A percentile compares a stretch with the other conserved stretches of the same genome.
Conservation (phyloP, 1,140 invertebrate genomes). For the Drosophila neocordata region DNA sequence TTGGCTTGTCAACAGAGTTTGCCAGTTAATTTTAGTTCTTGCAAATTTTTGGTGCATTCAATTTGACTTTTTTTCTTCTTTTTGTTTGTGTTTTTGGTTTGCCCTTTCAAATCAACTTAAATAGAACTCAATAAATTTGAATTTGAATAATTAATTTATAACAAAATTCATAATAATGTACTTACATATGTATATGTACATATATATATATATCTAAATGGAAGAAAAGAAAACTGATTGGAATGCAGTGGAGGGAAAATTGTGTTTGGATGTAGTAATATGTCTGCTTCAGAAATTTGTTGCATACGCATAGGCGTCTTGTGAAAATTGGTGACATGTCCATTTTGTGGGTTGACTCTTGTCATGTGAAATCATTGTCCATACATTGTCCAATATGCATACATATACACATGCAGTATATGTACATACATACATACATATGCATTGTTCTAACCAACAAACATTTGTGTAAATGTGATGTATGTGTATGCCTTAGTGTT, state of each 20-base stretch:
- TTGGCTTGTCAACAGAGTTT: slow-evolving; percentile 20
- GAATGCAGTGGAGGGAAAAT: too few relatives aligned
- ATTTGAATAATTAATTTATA: slow-evolving; percentile 60
- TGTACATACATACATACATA: slow-evolving; percentile 30
- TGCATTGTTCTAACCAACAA: slow-evolving; percentile 38
- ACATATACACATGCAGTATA: slow-evolving; percentile 26
- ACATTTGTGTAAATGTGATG: slow-evolving; percentile 6
- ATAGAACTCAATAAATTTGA: slow-evolving; percentile 55
- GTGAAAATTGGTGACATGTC: slow-evolving; percentile 51
- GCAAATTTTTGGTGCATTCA: slow-evolving; percentile 27
- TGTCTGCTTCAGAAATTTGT: slow-evolving; percentile 35
- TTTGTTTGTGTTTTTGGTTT: too few relatives aligned
- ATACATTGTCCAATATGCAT: background rate
- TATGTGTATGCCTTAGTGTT: background rate
- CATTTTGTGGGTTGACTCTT: slow-evolving; percentile 25
- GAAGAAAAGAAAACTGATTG: too few relatives aligned
- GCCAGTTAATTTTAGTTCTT: background rate
- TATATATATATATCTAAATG: background rate
- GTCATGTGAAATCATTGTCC: slow-evolving; percentile 53
- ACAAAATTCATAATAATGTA: slow-evolving; percentile 5
- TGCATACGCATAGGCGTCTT: slow-evolving; percentile 54
- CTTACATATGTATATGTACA: slow-evolving; percentile 17
- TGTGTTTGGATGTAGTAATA: too few relatives aligned
- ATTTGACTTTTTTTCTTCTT: slow-evolving; percentile 23
- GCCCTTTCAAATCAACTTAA: slow-evolving; percentile 57